These are phyloP conservation scores for Oreochromis niloticus DNA, from an alignment of 2,113 vertebrate genomes.

Conservation along the genomic window DNA sequence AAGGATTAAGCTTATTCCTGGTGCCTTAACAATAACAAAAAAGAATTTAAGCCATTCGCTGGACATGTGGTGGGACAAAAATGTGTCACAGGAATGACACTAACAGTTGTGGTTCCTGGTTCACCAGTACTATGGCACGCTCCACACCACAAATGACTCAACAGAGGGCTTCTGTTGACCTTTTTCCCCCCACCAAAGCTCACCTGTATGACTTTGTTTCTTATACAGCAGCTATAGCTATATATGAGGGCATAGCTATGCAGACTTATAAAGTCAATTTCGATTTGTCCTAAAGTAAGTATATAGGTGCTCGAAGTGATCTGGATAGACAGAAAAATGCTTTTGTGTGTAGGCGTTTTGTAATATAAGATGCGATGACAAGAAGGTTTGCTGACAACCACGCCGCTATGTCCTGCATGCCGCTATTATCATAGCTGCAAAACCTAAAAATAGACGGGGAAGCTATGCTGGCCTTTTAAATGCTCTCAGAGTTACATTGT, in stretches of 20 bases:
- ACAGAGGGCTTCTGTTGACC: background rate
- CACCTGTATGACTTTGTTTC: background rate
- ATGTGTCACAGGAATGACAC: conserved; percentile 9
- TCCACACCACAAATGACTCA: conserved; percentile 23
- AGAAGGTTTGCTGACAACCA: background rate
- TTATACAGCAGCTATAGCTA: background rate
- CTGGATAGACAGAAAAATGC: background rate
- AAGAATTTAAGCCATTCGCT: background rate
- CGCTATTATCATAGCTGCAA: conserved; percentile 8
- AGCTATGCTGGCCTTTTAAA: background rate
- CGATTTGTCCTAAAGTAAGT: background rate
- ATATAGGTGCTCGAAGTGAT: background rate
- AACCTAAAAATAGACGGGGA: conserved; percentile 28
- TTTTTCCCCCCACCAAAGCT: background rate
- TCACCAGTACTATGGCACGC: background rate
- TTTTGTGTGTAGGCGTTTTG: background rate
- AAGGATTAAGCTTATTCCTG: background rate
- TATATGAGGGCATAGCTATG: background rate
- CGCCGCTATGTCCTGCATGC: background rate
- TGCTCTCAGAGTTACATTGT: background rate
- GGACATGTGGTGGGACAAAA: background rate
- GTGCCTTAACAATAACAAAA: background rate
- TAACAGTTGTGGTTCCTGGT: background rate
- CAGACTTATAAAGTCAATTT: background rate
- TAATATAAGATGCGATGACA: background rate